A percentile compares a stretch with the other conserved stretches of the same genome.
Evolutionary conservation across 2,113 vertebrate species (phyloP).

Genomic region (Machaerirhynchus nigripectus): DNA sequence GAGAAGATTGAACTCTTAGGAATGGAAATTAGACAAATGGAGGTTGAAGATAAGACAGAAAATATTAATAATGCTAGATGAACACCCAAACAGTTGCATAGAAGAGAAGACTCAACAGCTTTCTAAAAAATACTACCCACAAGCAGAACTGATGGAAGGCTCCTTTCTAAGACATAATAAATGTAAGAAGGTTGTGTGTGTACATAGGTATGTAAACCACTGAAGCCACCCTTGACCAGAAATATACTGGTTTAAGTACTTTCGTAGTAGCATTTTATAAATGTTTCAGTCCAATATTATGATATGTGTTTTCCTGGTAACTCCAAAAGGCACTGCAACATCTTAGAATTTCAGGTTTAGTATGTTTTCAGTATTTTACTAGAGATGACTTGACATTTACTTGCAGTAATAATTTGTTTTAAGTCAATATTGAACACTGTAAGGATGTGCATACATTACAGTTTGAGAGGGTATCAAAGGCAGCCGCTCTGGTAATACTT

Average conservation of each 20-base stretch:
- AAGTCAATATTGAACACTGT: conserved; percentile 40
- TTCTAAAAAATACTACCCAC: neutral
- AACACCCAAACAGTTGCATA: neutral
- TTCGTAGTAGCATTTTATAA: neutral
- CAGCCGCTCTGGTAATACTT: neutral
- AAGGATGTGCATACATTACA: conserved; percentile 7
- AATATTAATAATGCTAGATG: neutral
- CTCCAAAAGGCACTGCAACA: neutral
- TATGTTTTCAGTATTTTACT: neutral
- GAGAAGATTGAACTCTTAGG: neutral
- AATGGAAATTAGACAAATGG: neutral
- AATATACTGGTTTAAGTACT: neutral
- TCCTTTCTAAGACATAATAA: neutral
- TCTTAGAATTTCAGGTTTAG: neutral
- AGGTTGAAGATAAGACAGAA: neutral
- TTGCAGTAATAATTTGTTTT: conserved; percentile 15
- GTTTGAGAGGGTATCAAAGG: conserved; percentile 14
- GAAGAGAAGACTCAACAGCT: neutral
- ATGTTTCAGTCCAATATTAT: neutral
- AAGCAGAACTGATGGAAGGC: neutral
- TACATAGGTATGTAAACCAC: neutral
- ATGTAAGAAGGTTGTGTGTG: neutral
- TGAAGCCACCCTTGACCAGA: neutral
- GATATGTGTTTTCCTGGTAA: neutral
- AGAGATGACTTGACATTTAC: conserved; percentile 24